Evolutionary conservation across 2,797 vertebrate genomes (phyloP).

Genomic region (Petrocephalus schoutedeni): DNA sequence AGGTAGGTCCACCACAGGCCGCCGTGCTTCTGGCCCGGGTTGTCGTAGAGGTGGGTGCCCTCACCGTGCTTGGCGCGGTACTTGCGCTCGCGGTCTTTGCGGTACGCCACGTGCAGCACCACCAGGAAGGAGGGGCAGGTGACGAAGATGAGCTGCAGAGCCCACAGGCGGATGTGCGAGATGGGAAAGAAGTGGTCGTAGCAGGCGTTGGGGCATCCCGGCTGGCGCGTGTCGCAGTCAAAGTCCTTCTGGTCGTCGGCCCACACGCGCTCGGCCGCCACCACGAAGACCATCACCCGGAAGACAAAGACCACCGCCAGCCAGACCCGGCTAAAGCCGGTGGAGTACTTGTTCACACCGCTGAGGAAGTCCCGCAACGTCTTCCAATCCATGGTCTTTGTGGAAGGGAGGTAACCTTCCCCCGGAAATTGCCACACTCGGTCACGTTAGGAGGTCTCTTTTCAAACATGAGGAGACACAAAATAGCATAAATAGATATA

Average conservation of each 20-base stretch:
- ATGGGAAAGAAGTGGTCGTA: slow-evolving; percentile 83
- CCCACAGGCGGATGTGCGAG: slow-evolving; percentile 86
- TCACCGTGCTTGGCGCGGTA: slow-evolving; percentile 70
- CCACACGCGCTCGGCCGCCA: slow-evolving; percentile 83
- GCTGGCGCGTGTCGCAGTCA: slow-evolving; percentile 84
- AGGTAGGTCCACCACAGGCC: slow-evolving; percentile 92
- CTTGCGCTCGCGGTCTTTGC: slow-evolving; percentile 74
- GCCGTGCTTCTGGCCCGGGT: slow-evolving; percentile 79
- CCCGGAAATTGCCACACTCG: neutral
- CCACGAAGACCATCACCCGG: slow-evolving; percentile 81
- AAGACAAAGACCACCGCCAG: slow-evolving; percentile 86
- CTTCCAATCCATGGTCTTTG: slow-evolving; percentile 80
- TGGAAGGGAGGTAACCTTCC: slow-evolving; percentile 7
- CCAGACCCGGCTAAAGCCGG: slow-evolving; percentile 83
- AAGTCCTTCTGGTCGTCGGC: slow-evolving; percentile 85
- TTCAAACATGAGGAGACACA: neutral
- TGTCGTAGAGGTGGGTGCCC: slow-evolving; percentile 65
- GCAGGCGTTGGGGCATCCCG: slow-evolving; percentile 84
- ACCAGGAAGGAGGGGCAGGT: slow-evolving; percentile 86
- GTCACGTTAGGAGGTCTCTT: neutral
- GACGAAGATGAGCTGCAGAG: slow-evolving; percentile 87
- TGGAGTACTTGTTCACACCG: slow-evolving; percentile 87
- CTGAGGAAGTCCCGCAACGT: slow-evolving; percentile 73
- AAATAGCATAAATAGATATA: neutral
- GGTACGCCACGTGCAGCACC: slow-evolving; percentile 81